Percentiles rank a stretch among this genome's conserved stretches.
phyloP scores from a whole-genome alignment of 1,140 invertebrate genomes.

The Arion vulgaris region DNA sequence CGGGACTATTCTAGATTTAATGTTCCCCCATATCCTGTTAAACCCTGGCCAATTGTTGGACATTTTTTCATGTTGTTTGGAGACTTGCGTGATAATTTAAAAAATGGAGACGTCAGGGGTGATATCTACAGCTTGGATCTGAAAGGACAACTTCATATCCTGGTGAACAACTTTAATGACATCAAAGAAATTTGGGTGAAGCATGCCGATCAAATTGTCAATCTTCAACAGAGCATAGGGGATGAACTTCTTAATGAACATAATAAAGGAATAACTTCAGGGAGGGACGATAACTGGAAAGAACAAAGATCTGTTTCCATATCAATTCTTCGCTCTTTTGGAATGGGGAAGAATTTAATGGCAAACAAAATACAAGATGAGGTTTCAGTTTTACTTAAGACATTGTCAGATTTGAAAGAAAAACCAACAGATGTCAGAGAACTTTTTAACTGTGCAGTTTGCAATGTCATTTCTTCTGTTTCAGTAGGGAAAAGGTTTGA shows the following conservation, averaged over 20 bases:
- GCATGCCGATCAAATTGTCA: not conserved
- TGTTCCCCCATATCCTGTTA: not conserved
- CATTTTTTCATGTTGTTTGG: not conserved
- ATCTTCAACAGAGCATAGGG: not conserved
- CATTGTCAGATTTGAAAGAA: not conserved
- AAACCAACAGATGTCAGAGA: not conserved
- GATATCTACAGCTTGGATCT: slow-evolving; percentile 17
- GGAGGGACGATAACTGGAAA: not conserved
- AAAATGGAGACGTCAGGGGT: not conserved
- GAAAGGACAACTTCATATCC: not conserved
- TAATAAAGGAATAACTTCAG: not conserved
- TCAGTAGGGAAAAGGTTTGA: not conserved
- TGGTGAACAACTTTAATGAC: not conserved
- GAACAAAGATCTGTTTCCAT: not conserved
- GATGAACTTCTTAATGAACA: not conserved
- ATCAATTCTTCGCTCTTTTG: slow-evolving; percentile 11
- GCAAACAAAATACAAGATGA: not conserved
- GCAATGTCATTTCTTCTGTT: too few relatives aligned
- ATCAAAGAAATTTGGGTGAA: not conserved
- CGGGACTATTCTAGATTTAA: not conserved
- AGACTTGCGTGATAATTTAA: not conserved
- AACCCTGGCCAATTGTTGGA: not conserved
- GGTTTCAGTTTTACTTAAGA: not conserved
- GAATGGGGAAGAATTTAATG: slow-evolving; percentile 23
- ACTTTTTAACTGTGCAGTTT: not conserved